phyloP scores from a whole-genome alignment of 2,113 vertebrate species.

The Euleptes europaea region DNA sequence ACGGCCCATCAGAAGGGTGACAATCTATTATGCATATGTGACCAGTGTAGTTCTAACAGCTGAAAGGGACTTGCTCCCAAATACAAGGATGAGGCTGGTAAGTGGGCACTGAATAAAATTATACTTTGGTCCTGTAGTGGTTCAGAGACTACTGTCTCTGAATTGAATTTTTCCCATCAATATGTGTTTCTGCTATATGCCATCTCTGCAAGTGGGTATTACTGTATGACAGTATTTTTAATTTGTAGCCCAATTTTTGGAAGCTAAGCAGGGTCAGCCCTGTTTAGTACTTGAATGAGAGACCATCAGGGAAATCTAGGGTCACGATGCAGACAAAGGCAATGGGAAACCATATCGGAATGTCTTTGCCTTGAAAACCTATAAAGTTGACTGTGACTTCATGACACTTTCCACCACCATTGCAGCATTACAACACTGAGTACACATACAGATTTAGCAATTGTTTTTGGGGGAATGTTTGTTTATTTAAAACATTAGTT shows the following conservation, averaged over 20 bases:
- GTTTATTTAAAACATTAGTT: neutral
- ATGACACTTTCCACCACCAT: neutral
- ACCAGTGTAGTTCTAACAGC: neutral
- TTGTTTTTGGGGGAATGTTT: neutral
- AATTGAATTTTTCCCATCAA: neutral
- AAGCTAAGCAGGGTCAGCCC: too few relatives aligned
- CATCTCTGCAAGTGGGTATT: neutral
- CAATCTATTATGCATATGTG: neutral
- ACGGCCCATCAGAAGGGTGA: neutral
- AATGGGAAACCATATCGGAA: too few relatives aligned
- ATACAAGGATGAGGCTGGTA: neutral
- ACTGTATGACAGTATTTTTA: neutral
- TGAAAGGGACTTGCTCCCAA: neutral
- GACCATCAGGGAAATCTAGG: too few relatives aligned
- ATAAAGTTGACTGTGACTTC: too few relatives aligned
- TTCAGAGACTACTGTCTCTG: neutral
- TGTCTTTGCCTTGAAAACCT: too few relatives aligned
- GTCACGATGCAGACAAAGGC: too few relatives aligned
- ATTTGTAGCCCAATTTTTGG: too few relatives aligned
- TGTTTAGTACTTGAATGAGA: too few relatives aligned
- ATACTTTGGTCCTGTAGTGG: too few relatives aligned
- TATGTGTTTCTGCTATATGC: neutral
- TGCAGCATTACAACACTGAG: neutral
- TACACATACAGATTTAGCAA: neutral
- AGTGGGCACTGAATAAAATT: neutral